Evolutionary conservation across 2,888 invertebrate species (phyloP), one percentile per base, ranked within the genome.

Genomic region (Hanleya hanleyi): DNA sequence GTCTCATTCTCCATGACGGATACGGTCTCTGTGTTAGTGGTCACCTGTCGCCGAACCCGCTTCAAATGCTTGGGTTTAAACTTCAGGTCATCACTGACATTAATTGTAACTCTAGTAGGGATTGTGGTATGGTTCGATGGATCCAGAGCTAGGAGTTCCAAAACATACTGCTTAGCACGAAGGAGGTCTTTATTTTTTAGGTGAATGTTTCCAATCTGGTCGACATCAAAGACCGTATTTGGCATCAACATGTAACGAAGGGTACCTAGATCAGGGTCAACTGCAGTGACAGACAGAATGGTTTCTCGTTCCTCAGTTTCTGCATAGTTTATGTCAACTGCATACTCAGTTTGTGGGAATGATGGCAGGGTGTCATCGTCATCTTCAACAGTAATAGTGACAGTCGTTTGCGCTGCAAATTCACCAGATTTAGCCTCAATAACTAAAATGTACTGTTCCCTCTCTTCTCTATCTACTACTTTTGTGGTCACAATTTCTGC

Each of bases 381-480:
- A 70, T 79, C 71, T 9, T 64, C 68, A 61, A 78, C 69, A 29
- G 67, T 15, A 38, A 78, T 70, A 29, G 38, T 67, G 37, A 76
- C 70, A 88, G 96, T 97, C 82, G 94, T 93, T 89, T 97, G 97
- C 65, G 95, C 92, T 73, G 93, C 93, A 80, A 36, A 2, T 37
- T 73, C 67, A 33, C 50, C 65, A 51, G 75, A 70, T 64, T 69
- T 69, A 26, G 80, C 84, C 64, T 77, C 71, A 67, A 97, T 92
- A 0, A 94, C 93, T 67, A 97, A 91, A 75, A 94, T 93, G 87
- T 97, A 96, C 49, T 92, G 91, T 49, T 93, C 92, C 72, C 94
- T 94, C 15, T 92, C 91, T 91, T 97, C 97, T 5, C 96, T 92
- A 87, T 97, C 97, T 77, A 97, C 91, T 0, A 94, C 93, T 82